Evolutionary conservation across 2,797 vertebrate genomes (phyloP).

Genomic region (Psittacula echo): DNA sequence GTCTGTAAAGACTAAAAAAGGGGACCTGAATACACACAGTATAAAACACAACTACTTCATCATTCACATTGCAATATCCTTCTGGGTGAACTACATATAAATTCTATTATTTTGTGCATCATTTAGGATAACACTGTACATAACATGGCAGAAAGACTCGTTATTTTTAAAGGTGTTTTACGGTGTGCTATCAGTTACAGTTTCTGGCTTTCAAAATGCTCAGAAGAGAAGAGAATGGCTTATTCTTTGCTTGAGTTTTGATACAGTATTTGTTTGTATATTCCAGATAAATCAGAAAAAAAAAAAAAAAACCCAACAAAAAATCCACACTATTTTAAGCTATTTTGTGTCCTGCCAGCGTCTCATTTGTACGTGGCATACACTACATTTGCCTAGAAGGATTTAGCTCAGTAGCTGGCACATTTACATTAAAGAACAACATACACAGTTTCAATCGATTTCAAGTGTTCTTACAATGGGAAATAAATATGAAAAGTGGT

Average conservation of each 20-base stretch:
- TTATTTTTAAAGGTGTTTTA: conserved; percentile 4
- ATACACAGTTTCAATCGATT: conserved; percentile 31
- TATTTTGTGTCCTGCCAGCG: conserved; percentile 20
- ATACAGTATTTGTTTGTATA: background rate
- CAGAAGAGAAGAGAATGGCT: background rate
- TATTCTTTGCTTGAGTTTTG: conserved; percentile 12
- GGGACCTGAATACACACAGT: background rate
- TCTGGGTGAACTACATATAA: background rate
- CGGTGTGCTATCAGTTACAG: conserved; percentile 10
- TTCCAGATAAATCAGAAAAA: background rate
- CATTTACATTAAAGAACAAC: conserved; percentile 31
- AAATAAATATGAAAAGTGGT: conserved; percentile 51
- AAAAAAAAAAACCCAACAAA: background rate
- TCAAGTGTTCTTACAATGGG: conserved; percentile 30
- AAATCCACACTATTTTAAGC: conserved; percentile 1
- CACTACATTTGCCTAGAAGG: conserved; percentile 38
- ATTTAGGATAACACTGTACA: background rate
- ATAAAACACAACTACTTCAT: background rate
- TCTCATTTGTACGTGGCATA: conserved; percentile 37
- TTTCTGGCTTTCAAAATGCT: conserved; percentile 2
- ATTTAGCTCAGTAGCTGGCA: conserved; percentile 65
- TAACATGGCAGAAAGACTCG: background rate
- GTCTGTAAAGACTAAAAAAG: background rate
- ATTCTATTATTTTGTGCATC: background rate
- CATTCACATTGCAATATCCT: background rate